Evolutionary conservation across 2,797 vertebrate genomes (phyloP), one percentile per base, ranked within the genome.

Genomic region (Rhodeus uyekii): DNA sequence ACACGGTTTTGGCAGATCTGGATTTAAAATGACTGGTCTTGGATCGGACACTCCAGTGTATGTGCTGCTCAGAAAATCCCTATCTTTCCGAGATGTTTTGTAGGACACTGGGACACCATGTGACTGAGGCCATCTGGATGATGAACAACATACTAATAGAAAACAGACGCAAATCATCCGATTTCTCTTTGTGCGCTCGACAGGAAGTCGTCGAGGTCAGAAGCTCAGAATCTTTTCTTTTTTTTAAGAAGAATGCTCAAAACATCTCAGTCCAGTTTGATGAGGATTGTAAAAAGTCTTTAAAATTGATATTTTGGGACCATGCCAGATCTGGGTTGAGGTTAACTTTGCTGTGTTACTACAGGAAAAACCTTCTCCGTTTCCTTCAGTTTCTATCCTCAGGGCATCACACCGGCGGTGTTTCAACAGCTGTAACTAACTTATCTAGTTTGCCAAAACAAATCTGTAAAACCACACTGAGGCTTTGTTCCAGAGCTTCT

Each of bases 401-500:
- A 85, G 78, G 86, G 77, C 74, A 71, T 86, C 32, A 53, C 50
- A 27, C 58, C 85, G 81, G 46, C 80, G 60, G 29, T 36, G 85
- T 50, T 84, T 79, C 69, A 83, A 76, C 53, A 72, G 84, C 58
- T 84, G 83, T 81, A 63, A 80, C 69, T 74, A 68, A 88, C 78
- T 85, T 81, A 81, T 86, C 87, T 83, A 84, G 83, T 83, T 86
- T 82, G 79, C 90, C 78, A 85, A 88, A 86, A 87, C 80, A 86
- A 84, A 87, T 46, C 58, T 74, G 60, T 77, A 24, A 60, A 79
- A 71, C 36, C 75, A 82, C 80, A 42, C 46, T 14, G 9, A 19
- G 8, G 53, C 22, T 72, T 44, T 61, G 12, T 34, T 38, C 27
- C 78, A 72, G 64, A 81, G 16, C 39, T 61, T 39, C 29, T 5